A percentile compares a stretch with the other conserved stretches of the same genome.
Evolutionary conservation across 2,113 vertebrate species (phyloP).

Genomic region (Erpornis zantholeuca): DNA sequence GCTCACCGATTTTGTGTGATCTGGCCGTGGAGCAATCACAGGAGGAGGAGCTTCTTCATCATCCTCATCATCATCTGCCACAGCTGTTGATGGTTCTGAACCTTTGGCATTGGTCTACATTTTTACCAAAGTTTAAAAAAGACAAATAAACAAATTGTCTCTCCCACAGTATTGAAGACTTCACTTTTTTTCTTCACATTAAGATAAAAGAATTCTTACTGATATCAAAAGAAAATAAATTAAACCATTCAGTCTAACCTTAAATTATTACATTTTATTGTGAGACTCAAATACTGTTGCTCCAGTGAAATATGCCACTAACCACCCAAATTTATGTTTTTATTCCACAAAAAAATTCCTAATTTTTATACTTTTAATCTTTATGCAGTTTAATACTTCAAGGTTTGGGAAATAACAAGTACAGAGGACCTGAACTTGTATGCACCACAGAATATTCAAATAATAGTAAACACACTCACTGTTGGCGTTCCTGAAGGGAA

Average conservation of each 20-base stretch:
- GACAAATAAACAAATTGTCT: neutral
- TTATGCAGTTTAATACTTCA: neutral
- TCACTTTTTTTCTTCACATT: neutral
- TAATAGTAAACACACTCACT: slow-evolving; percentile 76
- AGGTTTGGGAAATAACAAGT: neutral
- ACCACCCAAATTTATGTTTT: neutral
- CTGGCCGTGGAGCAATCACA: slow-evolving; percentile 90
- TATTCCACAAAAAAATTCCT: neutral
- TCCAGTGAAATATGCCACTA: neutral
- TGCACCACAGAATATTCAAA: neutral
- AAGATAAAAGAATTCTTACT: neutral
- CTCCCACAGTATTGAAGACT: neutral
- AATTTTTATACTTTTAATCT: neutral
- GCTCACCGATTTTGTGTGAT: slow-evolving; percentile 96
- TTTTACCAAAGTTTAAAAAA: neutral
- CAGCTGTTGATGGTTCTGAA: slow-evolving; percentile 81
- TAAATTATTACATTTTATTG: neutral
- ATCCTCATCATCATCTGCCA: slow-evolving; percentile 88
- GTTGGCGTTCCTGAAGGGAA: slow-evolving; percentile 87
- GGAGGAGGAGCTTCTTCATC: slow-evolving; percentile 90
- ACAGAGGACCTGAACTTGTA: neutral
- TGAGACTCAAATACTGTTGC: neutral
- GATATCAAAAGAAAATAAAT: neutral
- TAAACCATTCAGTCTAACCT: neutral
- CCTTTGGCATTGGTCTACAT: slow-evolving; percentile 86